Evolutionary conservation across 2,797 vertebrate species (phyloP), one percentile per base, ranked within the genome.

Genomic region (Eidolon dupreanum): DNA sequence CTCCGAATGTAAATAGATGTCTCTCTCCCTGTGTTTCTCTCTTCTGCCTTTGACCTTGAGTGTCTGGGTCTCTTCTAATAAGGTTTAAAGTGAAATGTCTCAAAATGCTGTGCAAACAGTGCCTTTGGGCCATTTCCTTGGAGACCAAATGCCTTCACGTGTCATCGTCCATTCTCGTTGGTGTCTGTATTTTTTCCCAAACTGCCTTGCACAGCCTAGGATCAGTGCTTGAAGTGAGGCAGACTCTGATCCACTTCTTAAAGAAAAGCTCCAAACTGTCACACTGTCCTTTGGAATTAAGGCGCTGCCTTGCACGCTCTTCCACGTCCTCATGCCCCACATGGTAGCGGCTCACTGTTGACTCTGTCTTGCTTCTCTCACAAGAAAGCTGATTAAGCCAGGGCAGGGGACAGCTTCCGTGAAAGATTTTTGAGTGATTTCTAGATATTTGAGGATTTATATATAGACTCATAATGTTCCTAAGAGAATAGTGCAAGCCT

Each of bases 21-120:
- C 33, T 36, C 36, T 83, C 15, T 63, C 11, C 65, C 53, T 57
- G 8, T 17, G 19, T 55, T 84, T 31, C 31, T 38, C 13, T 85
- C 38, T 68, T 66, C 3, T 1, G 8, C 51, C 59, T 81, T 94
- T 92, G 81, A 28, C 51, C 78, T 84, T 55, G 49, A 49, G 5
- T 43, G 16, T 74, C 84, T 93, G 73, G 11, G 51, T 93, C 92
- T 94, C 57, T 86, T 75, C 91, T 90, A 66, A 77, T 88, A 36
- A 88, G 55, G 53, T 92, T 49, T 71, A 20, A 94, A 61, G 68
- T 65, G 70, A 88, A 83, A 41, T 57, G 5, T 75, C 85, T 83
- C 73, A 33, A 88, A 75, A n/a, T 15, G 38, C 63, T 78, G n/a
- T 46, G 10, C 7, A 33, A 46, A 3, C 24, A 46, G 31, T 16